Base-by-base conservation (phyloP, 2,113 vertebrate species). In the Nothocercus nigrocapillus region DNA sequence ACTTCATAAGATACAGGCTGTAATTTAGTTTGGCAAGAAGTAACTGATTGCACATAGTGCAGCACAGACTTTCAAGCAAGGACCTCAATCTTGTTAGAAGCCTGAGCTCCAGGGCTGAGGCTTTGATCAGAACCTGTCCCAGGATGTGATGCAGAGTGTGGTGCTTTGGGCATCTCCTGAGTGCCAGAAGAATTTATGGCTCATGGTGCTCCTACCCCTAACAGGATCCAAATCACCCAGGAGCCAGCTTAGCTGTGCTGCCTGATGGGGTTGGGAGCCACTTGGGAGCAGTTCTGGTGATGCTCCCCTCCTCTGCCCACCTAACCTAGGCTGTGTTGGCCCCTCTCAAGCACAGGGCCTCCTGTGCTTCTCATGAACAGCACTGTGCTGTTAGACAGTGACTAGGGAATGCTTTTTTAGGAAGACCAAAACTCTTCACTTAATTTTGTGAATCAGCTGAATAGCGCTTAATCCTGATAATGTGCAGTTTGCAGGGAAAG, bases 21-120 rank as follows among this genome's bases (percentile, higher is more conserved):
- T 75, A 44, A 44, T 44, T 44, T 13, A 3, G 47, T 0, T 0
- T 79, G 40, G 30, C 13, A 36, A 25, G 84, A 82, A 34, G 2
- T 2, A 62, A 56, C 28, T 0, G 4, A 64, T 36, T 88, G 45
- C 15, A 25, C 0, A 0, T 2, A 28, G 36, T 1, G 1, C 61
- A 76, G 72, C 36, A 30, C 20, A n/a, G 38, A 0, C n/a, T 74
- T 53, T 12, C 27, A 72, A 22, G 11, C 13, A 7, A 82, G 63
- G 34, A 22, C 14, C 15, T 62, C 2, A 28, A 12, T 62, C 27
- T 77, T 38, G 20, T 1, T 59, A 38, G 54, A 38, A 36, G 49
- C 30, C 5, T 5, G 32, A 28, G 5, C 27, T 47, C 27, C 44
- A 44, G 36, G 11, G 8, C 61, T 82, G 47, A 69, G 72, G 28